Evolutionary conservation across 1,140 invertebrate species (phyloP), one percentile per base, ranked within the genome.

Genomic region (Amphibalanus amphitrite): DNA sequence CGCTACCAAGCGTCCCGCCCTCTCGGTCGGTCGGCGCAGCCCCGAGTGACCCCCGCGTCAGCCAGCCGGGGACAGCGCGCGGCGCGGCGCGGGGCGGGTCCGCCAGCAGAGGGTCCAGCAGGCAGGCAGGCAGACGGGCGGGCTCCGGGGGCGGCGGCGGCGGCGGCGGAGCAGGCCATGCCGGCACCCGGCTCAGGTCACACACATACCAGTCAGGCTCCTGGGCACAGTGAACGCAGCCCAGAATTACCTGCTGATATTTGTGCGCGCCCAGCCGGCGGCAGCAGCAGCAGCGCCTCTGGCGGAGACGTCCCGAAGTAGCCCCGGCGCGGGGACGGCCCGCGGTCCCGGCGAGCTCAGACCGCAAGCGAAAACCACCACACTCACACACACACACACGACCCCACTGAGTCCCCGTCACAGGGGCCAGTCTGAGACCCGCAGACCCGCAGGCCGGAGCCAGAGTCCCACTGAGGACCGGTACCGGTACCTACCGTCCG

Each of bases 401-500:
- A 6, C 38, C 6, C 6, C 38, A 17, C 38, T 6, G 38, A 6
- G 38, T 17, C 6, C 6, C 38, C 38, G 38, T 8, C 38, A 38
- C 6, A 17, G 38, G 6, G 6, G 38, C 6, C 38, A 6, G 38
- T 38, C 6, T 17, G 38, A 17, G 38, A 38, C 6, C 38, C 6
- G 38, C 38, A 38, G 6, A 17, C 38, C 38, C 17, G 6, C 6
- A 6, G 38, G 38, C 6, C 17, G 38, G 38, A 6, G 38, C 6
- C 38, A 17, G 38, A 17, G 17, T 17, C 6, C 38, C 6, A 17
- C 38, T 17, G 38, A 38, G 6, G 38, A 17, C 38, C 38, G 6
- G 6, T 17, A 6, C 38, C 6, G 38, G 6, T 17, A 38, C 70
- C 70, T 70, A 74, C 73, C 73, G 69, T 74, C 71, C 20, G 73